Evolutionary conservation across 2,113 vertebrate species (phyloP).

Genomic region (Perca flavescens): DNA sequence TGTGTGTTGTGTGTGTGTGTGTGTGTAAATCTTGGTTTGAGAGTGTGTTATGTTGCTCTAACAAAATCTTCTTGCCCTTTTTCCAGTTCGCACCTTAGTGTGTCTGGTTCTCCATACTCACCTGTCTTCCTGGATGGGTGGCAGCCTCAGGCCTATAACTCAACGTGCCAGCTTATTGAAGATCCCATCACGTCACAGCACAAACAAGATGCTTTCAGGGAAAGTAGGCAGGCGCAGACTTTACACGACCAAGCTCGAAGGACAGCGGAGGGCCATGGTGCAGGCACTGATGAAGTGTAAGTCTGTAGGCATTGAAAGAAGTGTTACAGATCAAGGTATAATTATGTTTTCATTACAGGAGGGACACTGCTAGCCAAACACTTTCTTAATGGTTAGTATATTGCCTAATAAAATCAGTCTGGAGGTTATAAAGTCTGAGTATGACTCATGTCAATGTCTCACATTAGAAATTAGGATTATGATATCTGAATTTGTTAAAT

Average conservation of each 20-base stretch:
- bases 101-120: constrained; percentile 79
- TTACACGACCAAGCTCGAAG: neutral
- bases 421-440: neutral
- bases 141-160: constrained; percentile 79
- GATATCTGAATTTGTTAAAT: neutral
- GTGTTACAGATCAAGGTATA: neutral
- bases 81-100: constrained; percentile 79
- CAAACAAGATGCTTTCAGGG: constrained; percentile 82
- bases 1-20: constrained; percentile 19
- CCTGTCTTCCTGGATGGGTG: constrained; percentile 88
- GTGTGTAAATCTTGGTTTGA: constrained; percentile 9
- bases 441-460: neutral
- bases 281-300: constrained; percentile 55
- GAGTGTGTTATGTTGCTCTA: neutral
- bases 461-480: neutral
- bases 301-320: neutral
- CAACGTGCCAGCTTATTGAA: constrained; percentile 77
- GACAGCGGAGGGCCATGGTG: neutral
- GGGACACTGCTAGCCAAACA: neutral
- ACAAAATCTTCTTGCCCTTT: neutral
- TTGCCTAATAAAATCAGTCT: neutral
- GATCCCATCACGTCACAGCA: constrained; percentile 89
- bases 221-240: constrained; percentile 37
- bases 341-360: neutral
- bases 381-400: neutral